Conservation (phyloP, 2,888 invertebrate species). For the Phaedon cochleariae region DNA sequence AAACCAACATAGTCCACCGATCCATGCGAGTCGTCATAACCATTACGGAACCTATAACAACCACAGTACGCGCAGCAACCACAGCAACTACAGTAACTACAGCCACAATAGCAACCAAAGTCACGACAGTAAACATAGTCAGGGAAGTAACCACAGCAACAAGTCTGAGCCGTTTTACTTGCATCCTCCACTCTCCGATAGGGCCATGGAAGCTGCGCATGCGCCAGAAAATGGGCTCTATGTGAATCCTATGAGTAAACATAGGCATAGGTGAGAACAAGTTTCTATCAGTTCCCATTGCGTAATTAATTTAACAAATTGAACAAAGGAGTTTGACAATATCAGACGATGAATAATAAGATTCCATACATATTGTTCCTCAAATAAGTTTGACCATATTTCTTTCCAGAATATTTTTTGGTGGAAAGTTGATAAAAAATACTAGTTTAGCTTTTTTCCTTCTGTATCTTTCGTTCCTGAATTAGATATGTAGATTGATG, state of each 20-base stretch:
- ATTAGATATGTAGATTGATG: no score
- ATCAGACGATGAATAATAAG: no score
- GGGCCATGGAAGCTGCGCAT: slow-evolving; percentile 59
- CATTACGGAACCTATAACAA: background rate
- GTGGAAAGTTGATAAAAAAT: no score
- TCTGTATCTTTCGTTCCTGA: no score
- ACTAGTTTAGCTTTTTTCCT: no score
- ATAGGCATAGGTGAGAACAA: slow-evolving; percentile 55
- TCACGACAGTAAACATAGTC: slow-evolving; percentile 11
- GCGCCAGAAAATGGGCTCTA: slow-evolving; percentile 81
- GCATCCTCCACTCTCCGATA: slow-evolving; percentile 70
- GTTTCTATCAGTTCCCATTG: no score
- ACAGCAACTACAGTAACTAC: slow-evolving; percentile 18
- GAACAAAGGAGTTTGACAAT: no score
- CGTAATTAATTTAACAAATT: background rate
- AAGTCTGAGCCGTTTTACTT: slow-evolving; percentile 76
- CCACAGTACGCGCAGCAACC: background rate
- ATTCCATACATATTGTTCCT: no score
- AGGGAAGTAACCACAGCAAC: slow-evolving; percentile 55
- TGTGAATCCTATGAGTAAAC: slow-evolving; percentile 79
- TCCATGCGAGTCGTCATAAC: background rate
- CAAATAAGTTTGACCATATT: no score
- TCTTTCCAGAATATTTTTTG: no score
- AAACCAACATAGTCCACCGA: background rate
- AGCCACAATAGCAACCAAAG: slow-evolving; percentile 49